phyloP scores from a whole-genome alignment of 2,888 invertebrate species.

The Eucera pruinosa region DNA sequence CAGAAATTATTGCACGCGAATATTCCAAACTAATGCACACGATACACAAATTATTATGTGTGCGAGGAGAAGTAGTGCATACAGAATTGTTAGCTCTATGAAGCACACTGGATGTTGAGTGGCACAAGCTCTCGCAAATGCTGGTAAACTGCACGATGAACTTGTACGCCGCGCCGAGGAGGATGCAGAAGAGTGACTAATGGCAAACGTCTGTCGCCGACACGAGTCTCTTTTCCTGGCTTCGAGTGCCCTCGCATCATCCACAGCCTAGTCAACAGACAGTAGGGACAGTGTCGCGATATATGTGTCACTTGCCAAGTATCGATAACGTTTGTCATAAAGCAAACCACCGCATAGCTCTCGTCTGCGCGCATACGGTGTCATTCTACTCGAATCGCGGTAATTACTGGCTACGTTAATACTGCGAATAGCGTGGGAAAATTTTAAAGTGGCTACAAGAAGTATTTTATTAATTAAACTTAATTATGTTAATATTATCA shows the following conservation, averaged over 20 bases:
- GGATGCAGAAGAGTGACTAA: constrained; percentile 76
- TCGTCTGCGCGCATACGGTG: constrained; percentile 2
- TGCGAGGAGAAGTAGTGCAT: not conserved
- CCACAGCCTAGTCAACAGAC: constrained; percentile 72
- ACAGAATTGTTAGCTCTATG: not conserved
- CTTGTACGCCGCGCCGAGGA: constrained; percentile 36
- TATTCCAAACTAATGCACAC: too few relatives aligned
- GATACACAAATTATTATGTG: too few relatives aligned
- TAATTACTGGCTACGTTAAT: not conserved
- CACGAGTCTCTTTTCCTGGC: constrained; percentile 75
- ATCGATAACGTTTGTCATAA: constrained; percentile 82
- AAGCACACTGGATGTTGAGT: not conserved
- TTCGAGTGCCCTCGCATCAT: constrained; percentile 77
- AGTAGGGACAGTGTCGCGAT: constrained; percentile 67
- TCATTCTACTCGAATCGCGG: constrained; percentile 18
- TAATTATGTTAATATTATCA: too few relatives aligned
- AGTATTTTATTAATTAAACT: too few relatives aligned
- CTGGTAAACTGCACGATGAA: constrained; percentile 22
- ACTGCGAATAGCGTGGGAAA: too few relatives aligned
- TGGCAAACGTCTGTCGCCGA: constrained; percentile 78
- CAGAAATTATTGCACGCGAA: too few relatives aligned
- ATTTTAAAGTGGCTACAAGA: too few relatives aligned
- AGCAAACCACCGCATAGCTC: constrained; percentile 29
- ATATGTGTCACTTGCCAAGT: constrained; percentile 82
- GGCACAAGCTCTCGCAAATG: constrained; percentile 11